Evolutionary conservation across 1,140 invertebrate species (phyloP).

Genomic region (Lucilia cuprina): DNA sequence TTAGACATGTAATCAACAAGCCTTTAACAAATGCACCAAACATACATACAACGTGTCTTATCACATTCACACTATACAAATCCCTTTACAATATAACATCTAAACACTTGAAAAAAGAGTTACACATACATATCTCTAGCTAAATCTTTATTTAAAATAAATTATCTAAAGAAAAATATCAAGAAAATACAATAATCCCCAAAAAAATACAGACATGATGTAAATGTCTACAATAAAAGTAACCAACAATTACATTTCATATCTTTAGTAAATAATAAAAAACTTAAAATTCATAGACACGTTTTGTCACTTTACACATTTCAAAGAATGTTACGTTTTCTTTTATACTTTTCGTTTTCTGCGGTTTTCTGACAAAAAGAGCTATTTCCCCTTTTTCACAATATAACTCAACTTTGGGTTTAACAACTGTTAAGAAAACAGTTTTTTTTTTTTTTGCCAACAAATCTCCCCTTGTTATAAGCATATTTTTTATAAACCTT

Average conservation of each 20-base stretch:
- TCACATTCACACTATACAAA: background rate
- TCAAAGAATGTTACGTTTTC: background rate
- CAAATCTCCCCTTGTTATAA: too few species aligned
- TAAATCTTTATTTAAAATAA: background rate
- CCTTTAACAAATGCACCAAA: background rate
- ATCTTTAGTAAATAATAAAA: background rate
- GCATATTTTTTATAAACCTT: background rate
- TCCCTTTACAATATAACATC: background rate
- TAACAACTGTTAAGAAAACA: background rate
- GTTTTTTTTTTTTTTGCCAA: too few species aligned
- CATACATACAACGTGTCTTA: background rate
- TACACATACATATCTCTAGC: background rate
- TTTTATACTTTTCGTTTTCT: background rate
- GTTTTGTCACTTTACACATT: constrained; percentile 18
- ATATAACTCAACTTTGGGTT: background rate
- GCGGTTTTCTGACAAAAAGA: background rate
- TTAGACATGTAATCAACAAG: background rate
- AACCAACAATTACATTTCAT: background rate
- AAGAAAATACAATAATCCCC: background rate
- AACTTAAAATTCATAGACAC: constrained; percentile 1
- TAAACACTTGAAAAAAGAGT: background rate
- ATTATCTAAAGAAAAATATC: background rate
- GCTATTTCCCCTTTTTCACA: background rate
- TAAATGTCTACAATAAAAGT: background rate
- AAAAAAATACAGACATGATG: background rate